phyloP scores from a whole-genome alignment of 1,140 invertebrate species.

The Campoletis sonorensis region DNA sequence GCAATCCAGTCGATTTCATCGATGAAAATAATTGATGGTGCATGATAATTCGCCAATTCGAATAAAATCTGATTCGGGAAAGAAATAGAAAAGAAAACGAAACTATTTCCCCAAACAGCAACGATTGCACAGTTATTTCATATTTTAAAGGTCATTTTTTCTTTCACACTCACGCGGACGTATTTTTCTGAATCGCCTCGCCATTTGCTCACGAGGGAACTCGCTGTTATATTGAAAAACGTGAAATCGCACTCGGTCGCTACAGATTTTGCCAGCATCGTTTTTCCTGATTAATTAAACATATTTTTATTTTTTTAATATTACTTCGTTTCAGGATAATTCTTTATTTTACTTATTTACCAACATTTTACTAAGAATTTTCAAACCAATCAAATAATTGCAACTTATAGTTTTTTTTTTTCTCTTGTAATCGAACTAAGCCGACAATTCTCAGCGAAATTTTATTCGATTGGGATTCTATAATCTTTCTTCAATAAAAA shows the following conservation, averaged over 20 bases:
- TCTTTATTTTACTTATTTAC: too few relatives aligned
- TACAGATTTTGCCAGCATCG: conserved; percentile 91
- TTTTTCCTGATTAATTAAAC: conserved; percentile 82
- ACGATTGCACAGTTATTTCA: not conserved
- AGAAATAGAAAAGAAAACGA: not conserved
- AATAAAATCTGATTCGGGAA: conserved; percentile 83
- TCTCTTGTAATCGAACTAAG: too few relatives aligned
- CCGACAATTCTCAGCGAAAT: too few relatives aligned
- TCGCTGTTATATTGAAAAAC: conserved; percentile 95
- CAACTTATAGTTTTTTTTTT: too few relatives aligned
- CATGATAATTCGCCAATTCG: conserved; percentile 91
- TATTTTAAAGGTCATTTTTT: conserved; percentile 28
- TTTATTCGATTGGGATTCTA: too few relatives aligned
- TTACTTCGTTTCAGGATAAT: not conserved
- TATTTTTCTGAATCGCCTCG: conserved; percentile 96
- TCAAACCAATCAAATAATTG: too few relatives aligned
- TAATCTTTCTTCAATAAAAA: too few relatives aligned
- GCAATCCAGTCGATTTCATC: conserved; percentile 97
- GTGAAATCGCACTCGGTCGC: conserved; percentile 90
- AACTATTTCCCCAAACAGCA: not conserved
- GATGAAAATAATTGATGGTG: conserved; percentile 96
- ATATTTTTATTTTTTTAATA: not conserved
- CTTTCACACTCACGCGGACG: conserved; percentile 81
- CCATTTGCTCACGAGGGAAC: conserved; percentile 94
- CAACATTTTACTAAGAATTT: too few relatives aligned